Percentiles rank a stretch among this genome's conserved stretches.
phyloP scores from a whole-genome alignment of 2,113 vertebrate species.

The Prionailurus viverrinus region DNA sequence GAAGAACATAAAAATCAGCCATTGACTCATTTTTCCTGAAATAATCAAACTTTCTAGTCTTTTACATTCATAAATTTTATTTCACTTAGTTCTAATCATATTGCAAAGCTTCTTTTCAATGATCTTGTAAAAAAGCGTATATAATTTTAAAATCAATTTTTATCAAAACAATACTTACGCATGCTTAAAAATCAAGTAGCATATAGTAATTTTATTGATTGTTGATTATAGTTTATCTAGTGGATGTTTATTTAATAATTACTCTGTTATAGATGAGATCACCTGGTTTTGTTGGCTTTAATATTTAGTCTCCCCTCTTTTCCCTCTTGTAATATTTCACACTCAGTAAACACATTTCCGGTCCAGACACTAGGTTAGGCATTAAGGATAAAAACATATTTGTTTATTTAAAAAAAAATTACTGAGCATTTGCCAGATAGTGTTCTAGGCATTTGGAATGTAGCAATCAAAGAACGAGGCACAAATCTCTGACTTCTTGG shows the following conservation, averaged over 20 bases:
- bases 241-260: not conserved
- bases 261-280: not conserved
- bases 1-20: not conserved
- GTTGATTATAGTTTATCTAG: not conserved
- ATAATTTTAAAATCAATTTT: not conserved
- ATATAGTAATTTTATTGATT: not conserved
- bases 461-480: not conserved
- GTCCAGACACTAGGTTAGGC: not conserved
- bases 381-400: not conserved
- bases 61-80: not conserved
- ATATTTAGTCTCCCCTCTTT: not conserved
- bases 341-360: not conserved
- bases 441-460: not conserved
- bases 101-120: not conserved
- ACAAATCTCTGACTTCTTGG: not conserved
- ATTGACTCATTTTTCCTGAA: conserved; percentile 20
- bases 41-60: not conserved
- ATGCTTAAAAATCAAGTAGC: conserved; percentile 9
- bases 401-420: not conserved
- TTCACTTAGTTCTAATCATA: conserved; percentile 17
- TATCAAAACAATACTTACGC: not conserved
- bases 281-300: conserved; percentile 27
- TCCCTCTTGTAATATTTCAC: not conserved
- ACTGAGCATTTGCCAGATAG: not conserved
- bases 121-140: not conserved